Conservation (phyloP, 1,140 invertebrate species). For the Lanistes nyassanus region DNA sequence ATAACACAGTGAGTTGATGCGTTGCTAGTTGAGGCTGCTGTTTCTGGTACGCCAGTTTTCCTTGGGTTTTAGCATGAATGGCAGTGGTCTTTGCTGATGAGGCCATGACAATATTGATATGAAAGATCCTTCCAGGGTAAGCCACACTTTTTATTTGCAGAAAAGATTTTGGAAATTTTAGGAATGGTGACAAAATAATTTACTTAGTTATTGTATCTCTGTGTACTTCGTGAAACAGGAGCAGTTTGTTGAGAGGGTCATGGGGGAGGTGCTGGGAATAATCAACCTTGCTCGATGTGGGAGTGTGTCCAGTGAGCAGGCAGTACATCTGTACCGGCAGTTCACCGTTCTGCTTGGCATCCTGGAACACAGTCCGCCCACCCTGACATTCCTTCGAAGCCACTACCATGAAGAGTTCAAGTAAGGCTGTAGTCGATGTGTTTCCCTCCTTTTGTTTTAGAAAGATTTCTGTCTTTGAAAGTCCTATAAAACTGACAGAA, state of each 20-base stretch:
- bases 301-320: conserved; percentile 50
- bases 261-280: conserved; percentile 54
- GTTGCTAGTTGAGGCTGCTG: no score
- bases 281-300: conserved; percentile 52
- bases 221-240: conserved; percentile 44
- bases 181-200: no score
- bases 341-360: conserved; percentile 58
- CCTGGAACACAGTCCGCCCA: conserved; percentile 51
- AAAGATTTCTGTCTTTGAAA: background rate
- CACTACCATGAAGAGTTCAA: conserved; percentile 65
- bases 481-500: background rate
- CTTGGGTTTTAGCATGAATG: no score
- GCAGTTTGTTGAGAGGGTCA: conserved; percentile 58
- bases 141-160: no score
- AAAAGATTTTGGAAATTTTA: no score
- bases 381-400: conserved; percentile 50
- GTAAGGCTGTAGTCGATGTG: conserved; percentile 45
- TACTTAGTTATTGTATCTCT: background rate
- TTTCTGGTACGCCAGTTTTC: no score
- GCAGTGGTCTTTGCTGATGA: no score
- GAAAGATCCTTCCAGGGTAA: no score
- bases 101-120: no score
- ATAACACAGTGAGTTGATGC: conserved; percentile 47
- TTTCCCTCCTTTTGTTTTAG: background rate
- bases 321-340: conserved; percentile 57